A percentile compares a stretch with the other conserved stretches of the same genome.
Conservation (phyloP, 2,888 invertebrate species). For the Amiota minor region DNA sequence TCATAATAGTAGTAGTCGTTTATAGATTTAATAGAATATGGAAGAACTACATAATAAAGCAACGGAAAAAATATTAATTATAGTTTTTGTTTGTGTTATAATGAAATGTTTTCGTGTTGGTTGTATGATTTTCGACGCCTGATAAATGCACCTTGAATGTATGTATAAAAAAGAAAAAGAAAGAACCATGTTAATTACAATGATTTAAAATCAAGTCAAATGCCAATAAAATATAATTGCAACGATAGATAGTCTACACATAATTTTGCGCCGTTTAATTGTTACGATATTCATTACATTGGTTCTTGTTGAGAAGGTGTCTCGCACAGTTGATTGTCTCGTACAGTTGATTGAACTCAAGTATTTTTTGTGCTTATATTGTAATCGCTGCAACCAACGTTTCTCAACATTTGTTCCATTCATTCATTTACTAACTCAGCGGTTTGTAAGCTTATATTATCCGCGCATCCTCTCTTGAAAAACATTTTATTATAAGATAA, state of each 20-base stretch:
- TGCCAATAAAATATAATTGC: too few species aligned
- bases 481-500: too few species aligned
- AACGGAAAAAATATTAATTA: constrained; percentile 15
- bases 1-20: constrained; percentile 55
- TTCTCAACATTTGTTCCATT: too few species aligned
- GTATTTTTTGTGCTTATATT: constrained; percentile 49
- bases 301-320: too few species aligned
- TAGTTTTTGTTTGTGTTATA: constrained; percentile 23
- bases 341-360: constrained; percentile 59
- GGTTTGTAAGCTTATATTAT: neutral
- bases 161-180: constrained; percentile 16
- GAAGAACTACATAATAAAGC: neutral
- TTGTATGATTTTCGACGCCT: constrained; percentile 53
- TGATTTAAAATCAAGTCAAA: neutral
- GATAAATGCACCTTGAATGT: constrained; percentile 42
- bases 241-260: too few species aligned
- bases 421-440: neutral
- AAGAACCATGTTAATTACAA: neutral
- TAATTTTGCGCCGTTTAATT: too few species aligned
- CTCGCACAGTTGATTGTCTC: too few species aligned
- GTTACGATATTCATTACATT: too few species aligned
- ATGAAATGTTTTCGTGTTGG: constrained; percentile 21
- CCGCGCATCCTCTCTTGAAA: too few species aligned
- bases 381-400: too few species aligned
- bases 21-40: constrained; percentile 29